Conservation (phyloP, 1,140 invertebrate species). For the Acromyrmex charruanus region DNA sequence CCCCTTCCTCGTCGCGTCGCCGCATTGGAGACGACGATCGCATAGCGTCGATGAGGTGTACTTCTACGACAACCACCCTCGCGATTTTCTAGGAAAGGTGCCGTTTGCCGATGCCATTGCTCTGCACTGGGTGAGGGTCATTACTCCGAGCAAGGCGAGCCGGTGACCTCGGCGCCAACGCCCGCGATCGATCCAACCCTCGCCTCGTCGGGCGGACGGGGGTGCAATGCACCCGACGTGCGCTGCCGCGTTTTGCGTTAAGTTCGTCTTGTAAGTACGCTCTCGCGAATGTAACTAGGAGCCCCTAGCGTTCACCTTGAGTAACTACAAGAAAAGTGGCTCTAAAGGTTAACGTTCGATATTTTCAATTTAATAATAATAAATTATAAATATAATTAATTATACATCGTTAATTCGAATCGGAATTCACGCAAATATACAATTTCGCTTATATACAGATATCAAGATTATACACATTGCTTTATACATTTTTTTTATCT, state of each 20-base stretch:
- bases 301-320: background rate
- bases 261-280: slow-evolving; percentile 40
- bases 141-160: slow-evolving; percentile 86
- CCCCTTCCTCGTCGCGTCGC: slow-evolving; percentile 39
- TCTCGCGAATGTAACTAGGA: slow-evolving; percentile 33
- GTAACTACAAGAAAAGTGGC: slow-evolving; percentile 25
- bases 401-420: background rate
- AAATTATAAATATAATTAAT: slow-evolving; percentile 7
- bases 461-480: background rate
- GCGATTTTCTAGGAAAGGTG: slow-evolving; percentile 57
- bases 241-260: slow-evolving; percentile 44
- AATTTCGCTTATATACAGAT: background rate
- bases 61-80: slow-evolving; percentile 49
- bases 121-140: slow-evolving; percentile 87
- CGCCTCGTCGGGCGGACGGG: slow-evolving; percentile 76
- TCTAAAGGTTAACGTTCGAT: background rate
- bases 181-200: slow-evolving; percentile 86
- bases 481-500: slow-evolving; percentile 1
- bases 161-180: slow-evolving; percentile 87
- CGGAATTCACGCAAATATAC: background rate
- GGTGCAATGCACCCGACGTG: slow-evolving; percentile 79
- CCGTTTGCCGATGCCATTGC: slow-evolving; percentile 84
- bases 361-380: background rate
- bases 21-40: slow-evolving; percentile 50
- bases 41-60: slow-evolving; percentile 59